Evolutionary conservation across 2,797 vertebrate genomes (phyloP), one percentile per base, ranked within the genome.

Genomic region (Chromis chromis): DNA sequence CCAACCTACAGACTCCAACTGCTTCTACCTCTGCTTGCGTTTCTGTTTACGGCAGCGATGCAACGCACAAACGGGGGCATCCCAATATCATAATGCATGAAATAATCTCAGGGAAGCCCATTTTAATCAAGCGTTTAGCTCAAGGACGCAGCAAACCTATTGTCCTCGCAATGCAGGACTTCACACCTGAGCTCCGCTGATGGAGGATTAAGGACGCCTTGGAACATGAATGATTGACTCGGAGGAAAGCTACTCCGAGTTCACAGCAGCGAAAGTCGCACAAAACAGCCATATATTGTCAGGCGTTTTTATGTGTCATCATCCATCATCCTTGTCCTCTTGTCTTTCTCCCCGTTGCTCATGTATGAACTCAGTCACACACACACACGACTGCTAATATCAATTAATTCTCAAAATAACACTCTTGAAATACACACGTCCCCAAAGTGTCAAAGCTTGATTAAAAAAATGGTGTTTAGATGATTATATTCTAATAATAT

Each of bases 391-490:
- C 33, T 49, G 64, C 53, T 74, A 68, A 58, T 86, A 76, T 83
- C 77, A 91, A 86, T 89, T 90, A 88, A 83, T 79, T 87, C 81
- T 86, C 50, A 83, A 88, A 88, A 86, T 90, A 89, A 87, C 76
- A 42, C 55, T 10, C 89, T 86, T 72, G 53, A 86, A 89, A 88
- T 84, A 87, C 66, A 73, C 71, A 25, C 0, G 75, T 84, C 86
- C 88, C 83, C 57, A 78, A 87, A 86, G 85, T 84, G 82, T 81
- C 78, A 61, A 58, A 75, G 73, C 82, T 78, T 82, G 74, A 91
- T 87, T 89, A 67, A 79, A 88, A 42, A 42, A 42, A 42, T 5
- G 24, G 24, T 89, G 79, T 86, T 90, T 89, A 71, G 79, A 87
- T 85, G 84, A 90, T 87, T 76, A 75, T 60, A 59, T 70, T 89